Base-by-base conservation (phyloP, 2,888 invertebrate genomes). In the Augiades crinisus region DNA sequence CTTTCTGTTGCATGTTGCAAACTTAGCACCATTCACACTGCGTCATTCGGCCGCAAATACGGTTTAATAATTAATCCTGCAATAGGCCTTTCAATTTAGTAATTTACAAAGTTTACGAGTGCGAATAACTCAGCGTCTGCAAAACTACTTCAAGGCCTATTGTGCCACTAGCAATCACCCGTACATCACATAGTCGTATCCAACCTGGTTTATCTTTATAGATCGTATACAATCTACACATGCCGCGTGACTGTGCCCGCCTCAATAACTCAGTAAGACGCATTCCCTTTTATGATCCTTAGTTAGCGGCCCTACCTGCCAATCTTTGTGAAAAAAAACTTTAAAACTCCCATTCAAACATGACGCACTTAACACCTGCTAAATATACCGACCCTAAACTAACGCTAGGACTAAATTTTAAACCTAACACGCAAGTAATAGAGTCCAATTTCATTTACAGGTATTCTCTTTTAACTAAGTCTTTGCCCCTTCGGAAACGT, bases 361-460 rank as follows among this genome's bases (percentile, higher is more conserved):
- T 16, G 47, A 41, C 40, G 47, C 40, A 17, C 22, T 49, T 33
- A 33, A 16, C 47, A 49, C 40, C 47, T 49, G 47, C 47, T 33
- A 49, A 49, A 49, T 49, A 41, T 21, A 49, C 16, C 19, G n/a
- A 41, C 16, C 30, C 43, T n/a, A 31, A 21, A 14, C 6, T 7
- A 13, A 3, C n/a, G 8, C n/a, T 4, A 10, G 12, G 12, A 19
- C 24, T 36, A 2, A 17, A 10, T 17, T 43, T 50, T 5, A 7
- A 14, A 6, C 36, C 21, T 36, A 36, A 8, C 1, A 0, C 0
- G 2, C 5, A 5, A 13, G 4, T 0, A 0, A 21, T 50, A 36
- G 19, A 43, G 36, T 36, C 21, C 10, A 17, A 12, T 43, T 36
- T 22, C 3, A 19, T 3, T 12, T 43, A 14, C 24, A 12, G 5